A percentile compares a stretch with the other conserved stretches of the same genome.
Evolutionary conservation across 2,113 vertebrate species (phyloP).

Genomic region (Cinclus cinclus): DNA sequence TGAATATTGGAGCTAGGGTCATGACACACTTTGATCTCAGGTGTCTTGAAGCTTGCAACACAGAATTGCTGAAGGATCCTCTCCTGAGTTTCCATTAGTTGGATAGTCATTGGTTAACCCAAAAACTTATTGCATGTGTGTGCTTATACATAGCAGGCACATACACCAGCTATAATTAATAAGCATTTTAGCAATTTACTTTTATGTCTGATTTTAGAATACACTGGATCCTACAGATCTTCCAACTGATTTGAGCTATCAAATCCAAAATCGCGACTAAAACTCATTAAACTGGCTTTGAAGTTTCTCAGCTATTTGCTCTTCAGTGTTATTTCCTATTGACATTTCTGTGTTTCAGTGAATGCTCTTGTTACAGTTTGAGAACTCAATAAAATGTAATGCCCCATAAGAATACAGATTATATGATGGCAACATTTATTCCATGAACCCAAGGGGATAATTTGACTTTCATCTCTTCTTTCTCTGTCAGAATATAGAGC

Average conservation of each 20-base stretch:
- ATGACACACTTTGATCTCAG: not conserved
- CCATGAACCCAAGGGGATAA: conserved; percentile 60
- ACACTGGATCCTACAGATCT: not conserved
- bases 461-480: conserved; percentile 59
- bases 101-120: not conserved
- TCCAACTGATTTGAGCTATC: not conserved
- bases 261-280: not conserved
- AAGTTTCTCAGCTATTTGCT: not conserved
- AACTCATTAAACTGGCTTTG: not conserved
- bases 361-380: conserved; percentile 33
- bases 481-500: conserved; percentile 57
- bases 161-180: not conserved
- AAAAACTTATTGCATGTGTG: not conserved
- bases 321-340: not conserved
- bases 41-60: not conserved
- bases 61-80: not conserved
- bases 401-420: conserved; percentile 36
- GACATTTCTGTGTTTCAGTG: conserved; percentile 17
- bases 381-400: conserved; percentile 52
- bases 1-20: not conserved
- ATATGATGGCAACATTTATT: conserved; percentile 43
- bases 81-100: not conserved
- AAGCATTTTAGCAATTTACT: not conserved
- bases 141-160: too few relatives aligned
- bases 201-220: not conserved